Percentiles rank a stretch among this genome's conserved stretches.
Evolutionary conservation across 2,113 vertebrate species (phyloP).

Genomic region (Condylura cristata): DNA sequence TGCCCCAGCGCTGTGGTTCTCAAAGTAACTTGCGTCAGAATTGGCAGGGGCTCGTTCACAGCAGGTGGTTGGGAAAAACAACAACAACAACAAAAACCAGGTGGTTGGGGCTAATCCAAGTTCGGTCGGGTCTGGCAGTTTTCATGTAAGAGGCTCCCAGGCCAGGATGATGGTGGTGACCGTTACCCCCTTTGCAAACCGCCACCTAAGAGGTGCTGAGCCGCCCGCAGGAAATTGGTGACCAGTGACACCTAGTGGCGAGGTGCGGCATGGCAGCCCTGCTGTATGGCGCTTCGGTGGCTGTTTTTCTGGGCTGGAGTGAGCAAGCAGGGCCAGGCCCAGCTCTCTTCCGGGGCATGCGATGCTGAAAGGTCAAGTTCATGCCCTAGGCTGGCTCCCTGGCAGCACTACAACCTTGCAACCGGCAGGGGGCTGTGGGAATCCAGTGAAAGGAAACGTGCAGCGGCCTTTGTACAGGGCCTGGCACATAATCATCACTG

Average conservation of each 20-base stretch:
- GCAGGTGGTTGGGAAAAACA: too few species aligned
- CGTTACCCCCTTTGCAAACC: neutral
- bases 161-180: neutral
- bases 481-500: neutral
- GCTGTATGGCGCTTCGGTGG: neutral
- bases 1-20: neutral
- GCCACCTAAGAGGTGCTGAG: neutral
- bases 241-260: conserved; percentile 42
- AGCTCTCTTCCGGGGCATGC: neutral
- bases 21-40: neutral
- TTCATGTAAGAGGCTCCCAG: neutral
- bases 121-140: neutral
- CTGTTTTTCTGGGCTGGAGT: rapidly evolving
- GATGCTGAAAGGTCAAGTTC: neutral
- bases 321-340: neutral
- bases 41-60: too few species aligned
- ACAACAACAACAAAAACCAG: too few species aligned
- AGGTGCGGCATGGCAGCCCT: conserved; percentile 10
- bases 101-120: too few species aligned
- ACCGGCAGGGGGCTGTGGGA: neutral
- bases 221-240: neutral
- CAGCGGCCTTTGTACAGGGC: neutral
- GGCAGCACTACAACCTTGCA: neutral
- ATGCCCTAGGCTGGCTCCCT: neutral
- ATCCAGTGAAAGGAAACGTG: neutral